Evolutionary conservation across 2,113 vertebrate species (phyloP).

Genomic region (Corydoras maculifer): DNA sequence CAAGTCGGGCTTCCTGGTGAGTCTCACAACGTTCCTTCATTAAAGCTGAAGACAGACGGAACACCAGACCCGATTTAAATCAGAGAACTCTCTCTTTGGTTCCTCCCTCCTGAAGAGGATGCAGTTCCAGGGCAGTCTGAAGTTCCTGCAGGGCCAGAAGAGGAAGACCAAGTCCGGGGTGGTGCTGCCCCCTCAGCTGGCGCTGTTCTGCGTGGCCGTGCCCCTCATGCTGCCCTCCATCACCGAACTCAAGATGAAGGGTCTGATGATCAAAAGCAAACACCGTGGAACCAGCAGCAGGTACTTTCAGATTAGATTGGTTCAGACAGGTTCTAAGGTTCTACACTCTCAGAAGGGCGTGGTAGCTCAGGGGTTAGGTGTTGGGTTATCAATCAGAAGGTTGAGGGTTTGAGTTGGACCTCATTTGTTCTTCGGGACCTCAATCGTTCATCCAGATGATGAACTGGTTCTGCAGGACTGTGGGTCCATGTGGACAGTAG

Average conservation of each 20-base stretch:
- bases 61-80: no score
- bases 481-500: no score
- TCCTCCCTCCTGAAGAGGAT: constrained; percentile 61
- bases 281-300: constrained; percentile 51
- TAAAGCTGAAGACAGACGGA: not conserved
- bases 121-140: constrained; percentile 83
- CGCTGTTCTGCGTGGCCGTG: constrained; percentile 74
- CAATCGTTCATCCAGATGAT: no score
- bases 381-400: no score
- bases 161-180: constrained; percentile 67
- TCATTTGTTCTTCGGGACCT: no score
- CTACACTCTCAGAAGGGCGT: no score
- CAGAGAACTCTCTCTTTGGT: not conserved
- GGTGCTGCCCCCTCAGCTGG: constrained; percentile 66
- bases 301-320: constrained; percentile 11
- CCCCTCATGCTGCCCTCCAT: constrained; percentile 68
- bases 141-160: constrained; percentile 79
- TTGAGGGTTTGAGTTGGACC: no score
- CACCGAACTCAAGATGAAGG: constrained; percentile 67
- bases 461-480: no score
- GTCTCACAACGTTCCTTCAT: not conserved
- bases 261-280: constrained; percentile 60
- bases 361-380: no score
- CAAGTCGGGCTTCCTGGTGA: constrained; percentile 80
- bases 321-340: no score